Evolutionary conservation across 2,113 vertebrate species (phyloP).

Genomic region (Cairina moschata): DNA sequence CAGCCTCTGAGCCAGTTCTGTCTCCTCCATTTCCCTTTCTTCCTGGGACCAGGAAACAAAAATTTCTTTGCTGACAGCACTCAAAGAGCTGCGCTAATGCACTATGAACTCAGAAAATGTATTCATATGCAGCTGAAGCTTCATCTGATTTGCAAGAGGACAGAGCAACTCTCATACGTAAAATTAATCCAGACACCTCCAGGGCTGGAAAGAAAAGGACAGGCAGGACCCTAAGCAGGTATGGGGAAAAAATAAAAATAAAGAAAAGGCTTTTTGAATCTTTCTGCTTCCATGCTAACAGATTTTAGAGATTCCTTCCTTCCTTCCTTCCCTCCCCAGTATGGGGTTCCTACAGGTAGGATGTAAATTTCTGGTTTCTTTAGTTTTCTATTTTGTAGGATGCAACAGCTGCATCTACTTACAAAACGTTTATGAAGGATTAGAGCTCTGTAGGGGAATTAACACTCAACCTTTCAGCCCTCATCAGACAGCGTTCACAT

Average conservation of each 20-base stretch:
- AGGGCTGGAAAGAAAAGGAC: not conserved
- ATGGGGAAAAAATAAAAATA: not conserved
- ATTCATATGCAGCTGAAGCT: not conserved
- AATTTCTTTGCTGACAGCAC: not conserved
- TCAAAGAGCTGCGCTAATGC: not conserved
- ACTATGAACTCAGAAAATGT: not conserved
- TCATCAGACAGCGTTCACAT: conserved; percentile 8
- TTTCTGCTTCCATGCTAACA: not conserved
- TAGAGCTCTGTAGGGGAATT: conserved; percentile 36
- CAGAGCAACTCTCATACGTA: not conserved
- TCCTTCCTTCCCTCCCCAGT: not conserved
- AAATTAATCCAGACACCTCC: not conserved
- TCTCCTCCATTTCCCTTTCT: not conserved
- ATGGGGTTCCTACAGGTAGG: not conserved
- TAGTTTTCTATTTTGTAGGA: not conserved
- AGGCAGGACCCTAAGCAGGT: not conserved
- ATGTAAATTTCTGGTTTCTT: not conserved
- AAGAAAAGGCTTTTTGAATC: not conserved
- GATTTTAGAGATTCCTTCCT: not conserved
- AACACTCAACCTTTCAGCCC: conserved; percentile 21
- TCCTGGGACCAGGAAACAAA: not conserved
- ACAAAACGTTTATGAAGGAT: not conserved
- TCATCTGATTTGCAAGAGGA: not conserved
- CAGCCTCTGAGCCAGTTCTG: not conserved
- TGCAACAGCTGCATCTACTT: conserved; percentile 1